Conservation (phyloP, 2,888 invertebrate genomes). For the Tetheella fluctuosa region DNA sequence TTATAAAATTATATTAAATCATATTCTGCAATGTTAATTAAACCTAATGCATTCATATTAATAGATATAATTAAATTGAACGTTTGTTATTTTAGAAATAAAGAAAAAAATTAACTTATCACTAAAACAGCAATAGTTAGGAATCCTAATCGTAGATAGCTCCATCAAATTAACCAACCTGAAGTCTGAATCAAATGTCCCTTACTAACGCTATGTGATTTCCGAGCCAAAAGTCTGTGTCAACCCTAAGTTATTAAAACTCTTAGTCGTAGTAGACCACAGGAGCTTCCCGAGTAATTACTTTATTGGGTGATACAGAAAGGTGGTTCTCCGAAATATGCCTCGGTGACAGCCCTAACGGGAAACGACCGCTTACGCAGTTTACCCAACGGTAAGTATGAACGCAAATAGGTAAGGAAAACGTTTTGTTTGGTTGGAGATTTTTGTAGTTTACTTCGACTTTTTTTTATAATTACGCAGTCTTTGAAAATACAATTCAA, state of each 20-base stretch:
- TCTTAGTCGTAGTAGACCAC: conserved; percentile 22
- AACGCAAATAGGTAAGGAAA: conserved; percentile 16
- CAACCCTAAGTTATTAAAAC: conserved; percentile 26
- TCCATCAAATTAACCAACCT: too few species aligned
- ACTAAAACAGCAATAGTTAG: too few species aligned
- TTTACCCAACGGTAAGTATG: conserved; percentile 25
- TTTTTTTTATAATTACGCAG: too few species aligned
- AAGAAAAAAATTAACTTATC: too few species aligned
- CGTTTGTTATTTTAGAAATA: too few species aligned
- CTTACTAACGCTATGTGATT: conserved; percentile 16
- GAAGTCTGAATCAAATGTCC: too few species aligned
- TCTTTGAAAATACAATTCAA: too few species aligned
- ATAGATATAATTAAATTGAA: too few species aligned
- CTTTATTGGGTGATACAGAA: conserved; percentile 69
- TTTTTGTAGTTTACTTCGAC: neutral
- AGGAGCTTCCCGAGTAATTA: conserved; percentile 57
- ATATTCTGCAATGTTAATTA: too few species aligned
- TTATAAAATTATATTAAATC: too few species aligned
- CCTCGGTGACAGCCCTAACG: conserved; percentile 42
- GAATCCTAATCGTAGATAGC: too few species aligned
- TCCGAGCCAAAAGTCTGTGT: conserved; percentile 25
- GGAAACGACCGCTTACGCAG: conserved; percentile 30
- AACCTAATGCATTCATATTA: too few species aligned
- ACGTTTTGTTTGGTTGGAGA: conserved; percentile 9
- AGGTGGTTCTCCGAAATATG: conserved; percentile 54